Percentiles rank a stretch among this genome's conserved stretches.
Evolutionary conservation across 2,113 vertebrate genomes (phyloP).

Genomic region (Cochlearius cochlearius): DNA sequence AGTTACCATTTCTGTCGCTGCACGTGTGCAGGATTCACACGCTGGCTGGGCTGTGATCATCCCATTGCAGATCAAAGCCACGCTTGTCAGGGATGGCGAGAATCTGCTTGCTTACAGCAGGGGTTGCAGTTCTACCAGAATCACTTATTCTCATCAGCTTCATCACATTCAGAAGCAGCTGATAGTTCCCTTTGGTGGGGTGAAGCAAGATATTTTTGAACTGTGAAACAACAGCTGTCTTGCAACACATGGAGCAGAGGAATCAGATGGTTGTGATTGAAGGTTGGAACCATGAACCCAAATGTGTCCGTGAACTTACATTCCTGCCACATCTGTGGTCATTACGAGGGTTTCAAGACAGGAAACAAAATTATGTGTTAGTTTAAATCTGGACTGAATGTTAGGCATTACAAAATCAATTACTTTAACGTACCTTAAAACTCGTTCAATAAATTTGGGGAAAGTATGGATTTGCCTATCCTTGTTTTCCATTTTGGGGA

Average conservation of each 20-base stretch:
- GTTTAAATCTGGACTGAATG: not conserved
- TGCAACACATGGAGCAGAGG: accelerated
- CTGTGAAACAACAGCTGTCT: conserved; percentile 7
- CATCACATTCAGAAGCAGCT: not conserved
- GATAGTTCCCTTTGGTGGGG: not conserved
- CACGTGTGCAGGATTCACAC: not conserved
- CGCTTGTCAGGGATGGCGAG: not conserved
- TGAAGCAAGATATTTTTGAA: conserved; percentile 2
- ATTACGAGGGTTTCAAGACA: not conserved
- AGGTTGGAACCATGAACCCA: not conserved
- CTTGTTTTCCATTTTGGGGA: not conserved
- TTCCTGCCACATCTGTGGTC: not conserved
- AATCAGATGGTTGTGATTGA: not conserved
- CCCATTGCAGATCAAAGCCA: not conserved
- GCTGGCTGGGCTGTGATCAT: not conserved
- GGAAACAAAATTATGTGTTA: not conserved
- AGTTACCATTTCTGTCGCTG: not conserved
- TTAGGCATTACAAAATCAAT: not conserved
- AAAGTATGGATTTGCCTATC: not conserved
- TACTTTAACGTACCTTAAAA: not conserved
- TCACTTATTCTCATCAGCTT: not conserved
- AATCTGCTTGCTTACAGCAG: not conserved
- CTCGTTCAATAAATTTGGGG: not conserved
- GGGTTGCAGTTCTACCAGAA: not conserved
- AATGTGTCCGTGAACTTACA: not conserved